Base-by-base conservation (phyloP, 2,797 vertebrate species). In the Enteromius treurensis region DNA sequence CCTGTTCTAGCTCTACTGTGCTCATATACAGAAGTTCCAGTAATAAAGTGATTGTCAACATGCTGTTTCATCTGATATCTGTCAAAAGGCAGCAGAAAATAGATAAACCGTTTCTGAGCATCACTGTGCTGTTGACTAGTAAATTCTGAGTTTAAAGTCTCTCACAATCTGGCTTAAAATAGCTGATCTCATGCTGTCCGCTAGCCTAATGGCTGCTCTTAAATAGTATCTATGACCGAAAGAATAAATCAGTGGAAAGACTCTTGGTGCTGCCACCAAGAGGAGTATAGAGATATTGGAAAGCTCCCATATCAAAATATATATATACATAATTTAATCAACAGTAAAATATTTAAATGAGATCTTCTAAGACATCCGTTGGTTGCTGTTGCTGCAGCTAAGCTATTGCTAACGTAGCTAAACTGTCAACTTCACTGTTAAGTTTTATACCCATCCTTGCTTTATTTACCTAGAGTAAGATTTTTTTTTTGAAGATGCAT, bases 21-120 rank as follows among this genome's bases (percentile, higher is more conserved):
- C 70, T 47, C 71, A 62, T 65, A 77, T 34, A 91, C 21, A 42
- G 55, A 88, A 84, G 84, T 89, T 51, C 11, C 37, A 77, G 87
- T 87, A 83, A 89, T 91, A 89, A 91, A 90, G 87, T 91, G 92
- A 93, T 94, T 95, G 93, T 94, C 93, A 93, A 93, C 92, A 93
- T 89, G 83, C 86, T 65, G 87, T 79, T 90, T 90, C 86, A 88
- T 82, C 15, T 78, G 88, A 91, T 90, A 80, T 60, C 91, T 91
- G 89, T 88, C 87, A 29, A 68, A 83, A 77, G 64, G 65, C 55
- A 67, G 84, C 65, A 86, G 75, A 79, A 88, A 87, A 86, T 88
- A 84, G 84, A 69, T 29, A 3, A 78, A 75, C 79, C 34, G 80
- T 71, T 81, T 81, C 64, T 77, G 37, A 73, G 76, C 10, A 3